Conservation (phyloP, 1,140 invertebrate species). For the Bilobella aurantiaca region DNA sequence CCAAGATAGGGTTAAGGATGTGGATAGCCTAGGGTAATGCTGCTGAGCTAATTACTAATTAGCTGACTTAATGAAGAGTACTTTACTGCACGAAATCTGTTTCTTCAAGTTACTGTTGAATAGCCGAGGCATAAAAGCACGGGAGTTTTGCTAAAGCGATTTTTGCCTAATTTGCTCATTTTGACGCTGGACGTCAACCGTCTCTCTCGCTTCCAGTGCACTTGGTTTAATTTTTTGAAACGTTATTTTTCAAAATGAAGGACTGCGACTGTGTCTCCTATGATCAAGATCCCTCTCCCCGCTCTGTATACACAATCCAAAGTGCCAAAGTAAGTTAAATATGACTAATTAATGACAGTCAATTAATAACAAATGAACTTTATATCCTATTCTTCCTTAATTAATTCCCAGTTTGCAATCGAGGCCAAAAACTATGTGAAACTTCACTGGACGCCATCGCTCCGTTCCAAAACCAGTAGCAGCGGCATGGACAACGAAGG, state of each 20-base stretch:
- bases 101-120: too few relatives aligned
- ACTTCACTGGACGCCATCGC: not conserved
- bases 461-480: not conserved
- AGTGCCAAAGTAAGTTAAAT: not conserved
- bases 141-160: too few relatives aligned
- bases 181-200: not conserved
- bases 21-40: not conserved
- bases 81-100: too few relatives aligned
- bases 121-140: too few relatives aligned
- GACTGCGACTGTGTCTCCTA: not conserved
- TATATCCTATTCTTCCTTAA: not conserved
- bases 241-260: too few relatives aligned
- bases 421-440: not conserved
- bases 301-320: not conserved
- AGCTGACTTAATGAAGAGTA: too few relatives aligned
- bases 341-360: not conserved
- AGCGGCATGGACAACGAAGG: not conserved
- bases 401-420: conserved; percentile 5
- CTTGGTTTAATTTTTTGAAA: not conserved
- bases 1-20: too few relatives aligned
- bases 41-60: not conserved
- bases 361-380: not conserved
- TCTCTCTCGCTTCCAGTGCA: not conserved
- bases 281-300: not conserved
- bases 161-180: too few relatives aligned